Evolutionary conservation across 1,140 invertebrate species (phyloP), one percentile per base, ranked within the genome.

Genomic region (Drosophila ironensis): DNA sequence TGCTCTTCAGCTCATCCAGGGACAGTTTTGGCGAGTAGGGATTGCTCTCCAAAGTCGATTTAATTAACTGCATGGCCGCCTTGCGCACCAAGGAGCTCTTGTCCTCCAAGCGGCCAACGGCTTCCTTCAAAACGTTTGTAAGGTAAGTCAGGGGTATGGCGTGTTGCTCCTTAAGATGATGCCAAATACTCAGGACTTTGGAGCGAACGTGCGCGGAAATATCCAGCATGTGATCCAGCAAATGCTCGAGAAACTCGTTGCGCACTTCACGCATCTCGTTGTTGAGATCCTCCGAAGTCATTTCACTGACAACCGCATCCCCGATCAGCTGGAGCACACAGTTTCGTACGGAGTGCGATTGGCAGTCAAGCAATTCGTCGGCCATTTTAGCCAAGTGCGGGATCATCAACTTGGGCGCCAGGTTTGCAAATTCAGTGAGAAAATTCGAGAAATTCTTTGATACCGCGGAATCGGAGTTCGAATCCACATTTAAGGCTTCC

Each of bases 201-300:
- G 95, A 94, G 47, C 97, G 91, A 1, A 97, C 96, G 86, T 95
- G 96, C 2, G 96, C 94, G 74, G 96, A 94, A 1, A 93, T 77
- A 89, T 98, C 97, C 67, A 95, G 93, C 37, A 97, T 93, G 87
- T 97, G 96, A n/a, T 96, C 94, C 80, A 95, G 91, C 2, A 97
- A 89, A 67, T 92, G 91, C 52, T 95, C 93, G 1, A 97, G 91
- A 54, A 95, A 94, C 69, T 94, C 92, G 77, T 96, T 93, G 1
- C 95, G 91, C 35, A 92, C 91, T 19, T 92, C 90, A 69, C 92
- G 92, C 37, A 93, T 90, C 59, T 94, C 93, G n/a, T 94, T 92
- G 22, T 92, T 91, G 6, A 97, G 90, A 20, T 94, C 91, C 68
- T 96, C 95, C 27, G 93, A 92, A 33, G 92, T 94, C 2, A 97